Base-by-base conservation (phyloP, 2,888 invertebrate species). In the Colostygia pectinataria region DNA sequence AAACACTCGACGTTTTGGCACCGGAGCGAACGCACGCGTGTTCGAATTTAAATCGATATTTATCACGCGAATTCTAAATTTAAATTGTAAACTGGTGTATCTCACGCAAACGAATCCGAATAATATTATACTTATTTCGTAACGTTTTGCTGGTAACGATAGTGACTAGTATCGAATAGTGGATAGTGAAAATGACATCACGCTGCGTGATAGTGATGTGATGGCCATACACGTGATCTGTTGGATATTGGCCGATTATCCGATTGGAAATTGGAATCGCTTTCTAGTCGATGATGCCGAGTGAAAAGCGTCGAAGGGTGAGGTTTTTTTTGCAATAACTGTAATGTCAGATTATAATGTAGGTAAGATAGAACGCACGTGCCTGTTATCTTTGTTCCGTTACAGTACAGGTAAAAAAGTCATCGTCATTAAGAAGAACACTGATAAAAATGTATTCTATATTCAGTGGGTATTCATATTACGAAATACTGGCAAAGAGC, bases 241-340 rank as follows among this genome's bases (percentile, higher is more conserved):
- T 55, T 53, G 60, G 61, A 62, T 63, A 63, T 68, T 63, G 63
- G 51, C 64, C 64, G 65, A 67, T 66, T n/a, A 6, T 14, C n/a
- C 58, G 63, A 64, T 68, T 65, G 51, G 55, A 45, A 24, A 65
- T 68, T 65, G 51, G 54, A 45, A 24, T 42, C 31, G 23, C 41
- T 32, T 38, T 32, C 39, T 24, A 59, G 60, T 68, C 54, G 56
- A 64, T 44, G 51, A 83, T 85, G 83, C 83, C 84, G 51, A 80
- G 65, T 54, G 85, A 83, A 52, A 66, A 65, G 53, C 71, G 68
- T 24, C 74, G 74, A 67, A 80, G 75, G 76, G 83, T 84, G 69
- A 80, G 79, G 61, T 20, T 20, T 20, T 20, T 3, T 18, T 18
- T 18, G 4, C 2, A 18, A 2, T 3, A 18, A 18, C 4, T 18